Evolutionary conservation across 2,888 invertebrate genomes (phyloP).

Genomic region (Drosophila engyochracea): DNA sequence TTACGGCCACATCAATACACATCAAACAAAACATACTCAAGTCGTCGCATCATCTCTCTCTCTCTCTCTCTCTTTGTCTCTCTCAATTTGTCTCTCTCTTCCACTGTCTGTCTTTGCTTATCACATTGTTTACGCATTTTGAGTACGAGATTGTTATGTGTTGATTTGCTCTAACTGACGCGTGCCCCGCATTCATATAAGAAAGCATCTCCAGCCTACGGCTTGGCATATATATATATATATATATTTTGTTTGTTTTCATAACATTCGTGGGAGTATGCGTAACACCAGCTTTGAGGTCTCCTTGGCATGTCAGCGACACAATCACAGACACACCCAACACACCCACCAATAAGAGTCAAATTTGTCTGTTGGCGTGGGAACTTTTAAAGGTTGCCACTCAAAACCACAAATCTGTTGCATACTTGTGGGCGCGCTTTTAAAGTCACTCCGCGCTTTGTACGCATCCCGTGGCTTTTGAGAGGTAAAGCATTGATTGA

Average conservation of each 20-base stretch:
- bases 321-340: constrained; percentile 41
- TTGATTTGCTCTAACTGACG: constrained; percentile 79
- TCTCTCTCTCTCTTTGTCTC: constrained; percentile 1
- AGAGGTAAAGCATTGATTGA: constrained; percentile 58
- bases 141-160: constrained; percentile 82
- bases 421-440: constrained; percentile 73
- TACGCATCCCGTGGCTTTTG: constrained; percentile 35
- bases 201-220: constrained; percentile 56
- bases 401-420: constrained; percentile 72
- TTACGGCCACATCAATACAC: constrained; percentile 76
- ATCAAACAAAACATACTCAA: constrained; percentile 46
- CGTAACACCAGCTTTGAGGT: constrained; percentile 62
- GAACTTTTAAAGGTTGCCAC: constrained; percentile 51
- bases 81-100: neutral
- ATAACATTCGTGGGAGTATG: constrained; percentile 52
- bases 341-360: constrained; percentile 12
- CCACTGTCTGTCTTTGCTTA: constrained; percentile 56
- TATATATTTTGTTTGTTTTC: constrained; percentile 42
- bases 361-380: constrained; percentile 20
- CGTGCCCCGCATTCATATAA: constrained; percentile 75
- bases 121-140: constrained; percentile 82
- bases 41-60: neutral
- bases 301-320: constrained; percentile 63
- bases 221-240: constrained; percentile 7
- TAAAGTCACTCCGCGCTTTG: constrained; percentile 63